Evolutionary conservation across 2,113 vertebrate genomes (phyloP).

Genomic region (Podocnemis expansa): DNA sequence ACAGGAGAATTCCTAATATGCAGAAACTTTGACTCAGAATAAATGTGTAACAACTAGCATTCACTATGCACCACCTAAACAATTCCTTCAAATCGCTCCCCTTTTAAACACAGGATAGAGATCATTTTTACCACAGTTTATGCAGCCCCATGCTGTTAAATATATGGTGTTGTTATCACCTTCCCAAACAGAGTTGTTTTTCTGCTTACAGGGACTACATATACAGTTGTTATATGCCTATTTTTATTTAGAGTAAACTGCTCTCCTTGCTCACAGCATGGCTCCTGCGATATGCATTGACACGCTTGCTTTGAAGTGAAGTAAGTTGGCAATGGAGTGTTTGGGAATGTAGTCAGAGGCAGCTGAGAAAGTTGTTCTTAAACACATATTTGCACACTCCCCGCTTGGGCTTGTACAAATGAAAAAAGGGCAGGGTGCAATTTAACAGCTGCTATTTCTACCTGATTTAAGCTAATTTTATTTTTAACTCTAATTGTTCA

Average conservation of each 20-base stretch:
- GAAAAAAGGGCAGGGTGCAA: fast-evolving
- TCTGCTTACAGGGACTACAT: not conserved
- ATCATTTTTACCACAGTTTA: not conserved
- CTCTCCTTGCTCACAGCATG: constrained; percentile 26
- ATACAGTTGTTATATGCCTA: not conserved
- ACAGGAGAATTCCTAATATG: not conserved
- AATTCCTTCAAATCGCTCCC: not conserved
- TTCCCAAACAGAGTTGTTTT: not conserved
- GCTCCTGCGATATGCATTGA: not conserved
- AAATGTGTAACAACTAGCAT: not conserved
- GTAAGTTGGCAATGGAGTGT: not conserved
- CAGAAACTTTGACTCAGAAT: not conserved
- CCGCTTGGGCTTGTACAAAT: not conserved
- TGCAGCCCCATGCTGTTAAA: not conserved
- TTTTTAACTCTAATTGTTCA: not conserved
- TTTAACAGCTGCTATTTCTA: fast-evolving
- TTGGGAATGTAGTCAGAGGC: not conserved
- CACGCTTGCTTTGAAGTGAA: not conserved
- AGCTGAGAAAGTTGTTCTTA: not conserved
- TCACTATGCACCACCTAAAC: not conserved
- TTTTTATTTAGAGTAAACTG: not conserved
- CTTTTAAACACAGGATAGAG: not conserved
- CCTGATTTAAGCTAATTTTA: not conserved
- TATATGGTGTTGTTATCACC: not conserved
- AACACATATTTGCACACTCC: not conserved